Evolutionary conservation across 2,113 vertebrate species (phyloP).

Genomic region (Agelaius tricolor): DNA sequence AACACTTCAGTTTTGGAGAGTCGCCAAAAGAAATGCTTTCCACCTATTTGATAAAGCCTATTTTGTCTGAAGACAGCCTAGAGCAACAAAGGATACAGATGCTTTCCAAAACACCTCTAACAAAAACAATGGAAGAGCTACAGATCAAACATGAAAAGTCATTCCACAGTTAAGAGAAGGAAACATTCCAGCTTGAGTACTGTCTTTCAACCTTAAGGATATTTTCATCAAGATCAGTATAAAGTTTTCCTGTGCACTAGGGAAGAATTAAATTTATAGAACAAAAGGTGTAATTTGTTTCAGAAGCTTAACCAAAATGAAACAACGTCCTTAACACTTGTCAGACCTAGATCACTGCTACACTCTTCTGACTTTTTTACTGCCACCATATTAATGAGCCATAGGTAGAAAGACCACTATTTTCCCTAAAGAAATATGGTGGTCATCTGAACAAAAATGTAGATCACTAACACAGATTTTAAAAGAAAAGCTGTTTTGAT

Average conservation of each 20-base stretch:
- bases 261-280: neutral
- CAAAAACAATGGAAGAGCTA: neutral
- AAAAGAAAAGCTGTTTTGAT: neutral
- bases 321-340: neutral
- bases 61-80: neutral
- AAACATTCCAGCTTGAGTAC: neutral
- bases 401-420: neutral
- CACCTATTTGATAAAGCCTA: neutral
- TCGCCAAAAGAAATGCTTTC: neutral
- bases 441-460: neutral
- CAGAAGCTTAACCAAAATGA: neutral
- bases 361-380: neutral
- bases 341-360: neutral
- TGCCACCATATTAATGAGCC: neutral
- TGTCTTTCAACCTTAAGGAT: conserved; percentile 36
- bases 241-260: neutral
- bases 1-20: neutral
- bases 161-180: neutral
- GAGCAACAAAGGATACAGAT: neutral
- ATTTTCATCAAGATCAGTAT: neutral
- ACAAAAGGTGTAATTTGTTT: neutral
- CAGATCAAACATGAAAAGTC: neutral
- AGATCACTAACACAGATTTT: neutral
- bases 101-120: neutral
- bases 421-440: neutral